Evolutionary conservation across 2,888 invertebrate species (phyloP).

Genomic region (Ashinkailepas kermadecensis): DNA sequence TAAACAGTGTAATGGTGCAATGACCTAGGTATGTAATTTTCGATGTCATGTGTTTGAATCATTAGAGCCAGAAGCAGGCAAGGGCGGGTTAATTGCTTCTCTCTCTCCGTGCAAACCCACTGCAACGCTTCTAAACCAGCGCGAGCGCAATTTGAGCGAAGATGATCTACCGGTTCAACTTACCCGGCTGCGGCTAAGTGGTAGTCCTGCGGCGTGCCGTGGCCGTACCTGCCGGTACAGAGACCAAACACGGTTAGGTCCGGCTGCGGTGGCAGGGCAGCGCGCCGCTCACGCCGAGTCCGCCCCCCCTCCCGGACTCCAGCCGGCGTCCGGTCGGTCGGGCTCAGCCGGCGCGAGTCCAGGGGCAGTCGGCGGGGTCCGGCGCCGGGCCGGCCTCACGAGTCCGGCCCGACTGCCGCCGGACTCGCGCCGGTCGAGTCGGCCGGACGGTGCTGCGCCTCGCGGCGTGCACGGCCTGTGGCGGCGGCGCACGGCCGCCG

Average conservation of each 20-base stretch:
- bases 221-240: not conserved
- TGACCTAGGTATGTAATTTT: not conserved
- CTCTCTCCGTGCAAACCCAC: not conserved
- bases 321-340: not conserved
- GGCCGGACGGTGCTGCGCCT: no score
- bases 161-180: not conserved
- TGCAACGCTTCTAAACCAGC: not conserved
- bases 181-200: not conserved
- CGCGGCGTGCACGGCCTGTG: no score
- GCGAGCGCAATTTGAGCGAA: not conserved
- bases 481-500: no score
- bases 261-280: not conserved
- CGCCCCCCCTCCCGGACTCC: not conserved
- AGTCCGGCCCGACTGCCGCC: no score
- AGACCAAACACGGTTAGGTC: not conserved
- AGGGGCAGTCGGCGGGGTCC: no score
- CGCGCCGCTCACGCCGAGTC: not conserved
- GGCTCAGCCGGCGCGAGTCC: no score
- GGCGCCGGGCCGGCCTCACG: no score
- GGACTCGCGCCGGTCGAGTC: no score
- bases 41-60: constrained; percentile 4
- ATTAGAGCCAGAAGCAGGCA: not conserved
- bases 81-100: not conserved
- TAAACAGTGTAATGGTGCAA: not conserved
- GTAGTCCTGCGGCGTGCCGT: constrained; percentile 8